These are phyloP conservation scores for Podilymbus podiceps DNA, from an alignment of 2,113 vertebrate genomes.

Conservation along the genomic window DNA sequence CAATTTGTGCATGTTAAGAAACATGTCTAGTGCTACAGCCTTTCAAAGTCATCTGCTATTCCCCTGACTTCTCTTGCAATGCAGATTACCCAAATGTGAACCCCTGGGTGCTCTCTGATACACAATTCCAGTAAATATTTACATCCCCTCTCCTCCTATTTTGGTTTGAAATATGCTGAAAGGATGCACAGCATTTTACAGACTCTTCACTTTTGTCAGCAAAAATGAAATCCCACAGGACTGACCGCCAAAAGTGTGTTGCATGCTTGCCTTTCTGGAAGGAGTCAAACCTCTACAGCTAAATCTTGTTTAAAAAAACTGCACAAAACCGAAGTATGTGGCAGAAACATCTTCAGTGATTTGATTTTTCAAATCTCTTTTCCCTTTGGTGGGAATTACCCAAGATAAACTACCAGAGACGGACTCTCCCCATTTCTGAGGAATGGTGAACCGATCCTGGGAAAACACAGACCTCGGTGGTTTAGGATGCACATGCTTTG, in stretches of 20 bases:
- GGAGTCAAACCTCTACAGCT: not conserved
- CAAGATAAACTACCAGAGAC: not conserved
- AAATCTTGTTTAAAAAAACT: not conserved
- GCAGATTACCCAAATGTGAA: conserved; percentile 12
- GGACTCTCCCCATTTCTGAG: not conserved
- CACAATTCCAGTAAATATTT: conserved; percentile 15
- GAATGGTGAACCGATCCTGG: not conserved
- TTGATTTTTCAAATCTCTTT: not conserved
- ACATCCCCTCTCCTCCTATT: not conserved
- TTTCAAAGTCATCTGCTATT: conserved; percentile 45
- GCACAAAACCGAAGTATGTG: not conserved
- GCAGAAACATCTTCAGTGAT: not conserved
- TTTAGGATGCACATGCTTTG: not conserved
- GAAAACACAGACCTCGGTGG: not conserved
- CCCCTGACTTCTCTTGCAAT: conserved; percentile 23
- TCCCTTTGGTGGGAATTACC: not conserved
- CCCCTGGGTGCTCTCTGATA: not conserved
- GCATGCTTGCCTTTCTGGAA: not conserved
- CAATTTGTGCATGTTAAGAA: not conserved
- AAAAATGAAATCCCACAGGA: not conserved
- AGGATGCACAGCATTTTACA: not conserved
- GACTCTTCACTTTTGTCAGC: not conserved
- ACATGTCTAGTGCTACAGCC: not conserved
- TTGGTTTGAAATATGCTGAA: not conserved
- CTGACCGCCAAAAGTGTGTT: not conserved